A percentile compares a stretch with the other conserved stretches of the same genome.
phyloP scores from a whole-genome alignment of 2,113 vertebrate genomes.

The Macroglossus sobrinus region DNA sequence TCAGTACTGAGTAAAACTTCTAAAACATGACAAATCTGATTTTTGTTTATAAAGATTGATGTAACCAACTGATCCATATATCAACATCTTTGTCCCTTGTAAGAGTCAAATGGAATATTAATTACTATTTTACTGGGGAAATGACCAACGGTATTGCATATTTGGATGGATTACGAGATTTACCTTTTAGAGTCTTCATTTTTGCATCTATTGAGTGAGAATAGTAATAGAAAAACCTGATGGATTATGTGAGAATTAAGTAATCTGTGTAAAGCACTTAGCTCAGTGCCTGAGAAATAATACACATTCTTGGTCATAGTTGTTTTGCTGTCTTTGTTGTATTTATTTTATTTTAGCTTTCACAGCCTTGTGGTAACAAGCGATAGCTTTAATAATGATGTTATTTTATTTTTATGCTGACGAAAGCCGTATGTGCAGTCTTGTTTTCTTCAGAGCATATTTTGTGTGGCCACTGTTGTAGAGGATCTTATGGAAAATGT shows the following conservation, averaged over 20 bases:
- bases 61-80: neutral
- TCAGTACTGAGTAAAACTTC: neutral
- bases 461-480: neutral
- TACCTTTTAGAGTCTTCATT: neutral
- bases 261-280: neutral
- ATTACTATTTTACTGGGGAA: neutral
- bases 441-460: neutral
- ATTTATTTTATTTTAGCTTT: neutral
- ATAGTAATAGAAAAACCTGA: neutral
- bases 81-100: neutral
- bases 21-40: neutral
- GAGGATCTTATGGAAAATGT: neutral
- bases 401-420: neutral
- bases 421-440: neutral
- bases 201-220: neutral
- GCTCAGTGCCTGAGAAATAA: neutral
- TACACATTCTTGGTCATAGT: neutral
- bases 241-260: neutral
- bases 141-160: neutral
- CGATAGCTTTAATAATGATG: neutral
- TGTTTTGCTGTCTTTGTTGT: neutral
- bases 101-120: neutral
- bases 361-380: neutral
- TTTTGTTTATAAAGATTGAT: constrained; percentile 17
- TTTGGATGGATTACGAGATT: neutral